Evolutionary conservation across 1,140 invertebrate genomes (phyloP).

Genomic region (Aphaenogaster floridana): DNA sequence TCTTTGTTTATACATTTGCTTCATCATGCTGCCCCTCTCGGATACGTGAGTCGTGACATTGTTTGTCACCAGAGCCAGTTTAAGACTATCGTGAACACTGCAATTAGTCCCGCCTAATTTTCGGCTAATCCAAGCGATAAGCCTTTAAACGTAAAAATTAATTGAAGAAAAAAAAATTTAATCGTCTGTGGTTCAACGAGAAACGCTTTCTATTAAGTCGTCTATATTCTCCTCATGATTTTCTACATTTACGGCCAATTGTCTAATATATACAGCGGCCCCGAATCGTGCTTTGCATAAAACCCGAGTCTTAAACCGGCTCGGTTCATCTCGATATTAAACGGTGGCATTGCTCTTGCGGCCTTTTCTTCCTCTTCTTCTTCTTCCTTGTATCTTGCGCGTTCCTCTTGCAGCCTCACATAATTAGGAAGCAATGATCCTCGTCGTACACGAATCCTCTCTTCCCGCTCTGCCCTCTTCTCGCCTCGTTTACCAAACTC

Average conservation of each 20-base stretch:
- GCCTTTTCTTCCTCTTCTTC: not conserved
- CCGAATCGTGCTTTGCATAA: not conserved
- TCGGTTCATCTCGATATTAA: conserved; percentile 12
- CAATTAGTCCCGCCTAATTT: not conserved
- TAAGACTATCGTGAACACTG: conserved; percentile 20
- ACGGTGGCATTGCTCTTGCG: not conserved
- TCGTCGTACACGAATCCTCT: conserved; percentile 7
- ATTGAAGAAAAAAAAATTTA: not conserved
- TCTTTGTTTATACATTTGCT: conserved; percentile 80
- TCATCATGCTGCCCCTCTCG: conserved; percentile 58
- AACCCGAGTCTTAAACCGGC: conserved; percentile 40
- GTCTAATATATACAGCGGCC: conserved; percentile 37
- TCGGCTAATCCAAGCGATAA: not conserved
- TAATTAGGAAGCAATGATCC: conserved; percentile 35
- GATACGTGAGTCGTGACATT: not conserved
- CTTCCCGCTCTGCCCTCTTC: not conserved
- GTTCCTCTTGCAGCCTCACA: conserved; percentile 23
- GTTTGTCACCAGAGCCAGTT: conserved; percentile 23
- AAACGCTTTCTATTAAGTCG: conserved; percentile 8
- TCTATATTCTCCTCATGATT: conserved; percentile 5
- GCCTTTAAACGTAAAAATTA: not conserved
- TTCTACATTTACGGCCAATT: conserved; percentile 29
- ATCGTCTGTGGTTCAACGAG: not conserved
- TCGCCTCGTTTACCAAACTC: conserved; percentile 68
- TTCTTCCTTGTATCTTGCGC: conserved; percentile 30